Evolutionary conservation across 2,888 invertebrate genomes (phyloP), one percentile per base, ranked within the genome.

Genomic region (Zootermopsis nevadensis): DNA sequence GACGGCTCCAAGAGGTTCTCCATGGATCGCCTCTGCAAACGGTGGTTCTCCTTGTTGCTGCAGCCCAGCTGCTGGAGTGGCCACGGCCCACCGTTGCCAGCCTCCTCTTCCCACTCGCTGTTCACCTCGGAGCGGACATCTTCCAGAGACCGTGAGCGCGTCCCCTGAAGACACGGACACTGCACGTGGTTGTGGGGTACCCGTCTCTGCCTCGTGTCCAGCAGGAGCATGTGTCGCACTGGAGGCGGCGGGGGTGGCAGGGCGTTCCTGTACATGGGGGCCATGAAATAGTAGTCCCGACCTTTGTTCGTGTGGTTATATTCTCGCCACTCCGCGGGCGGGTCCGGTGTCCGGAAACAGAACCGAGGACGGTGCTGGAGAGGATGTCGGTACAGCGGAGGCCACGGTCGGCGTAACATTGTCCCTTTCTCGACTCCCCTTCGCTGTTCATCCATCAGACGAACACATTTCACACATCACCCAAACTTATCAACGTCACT

Each of bases 71-170:
- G 30, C 77, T 82, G 81, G 67, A 67, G 42, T 60, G 55, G 82
- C 85, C 84, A 83, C 81, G 82, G 85, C 84, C 81, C 85, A 48
- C 60, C 77, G 77, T 30, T 66, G 66, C n/a, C 60, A 35, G 80
- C 82, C 27, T 76, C 92, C 84, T 93, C 93, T 85, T 93, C 93
- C 93, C 93, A 94, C 83, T 91, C 91, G 87, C 93, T 92, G 77
- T 69, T 84, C 30, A 93, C 91, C 84, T 94, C 94, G 33, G 93
- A 92, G 77, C 94, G 91, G 24, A 95, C 93, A 87, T 95, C 95
- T 87, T 95, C 95, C 89, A 95, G 91, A 2, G 95, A 95, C 82
- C 94, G 92, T 27, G 95, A 94, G 77, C 94, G 91, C 79, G 91
- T 91, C 38, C 80, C 72, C 22, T 77, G 84, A 30, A 80, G 94